A percentile compares a stretch with the other conserved stretches of the same genome.
phyloP scores from a whole-genome alignment of 2,797 vertebrate genomes.

The Corythornis leucogaster region DNA sequence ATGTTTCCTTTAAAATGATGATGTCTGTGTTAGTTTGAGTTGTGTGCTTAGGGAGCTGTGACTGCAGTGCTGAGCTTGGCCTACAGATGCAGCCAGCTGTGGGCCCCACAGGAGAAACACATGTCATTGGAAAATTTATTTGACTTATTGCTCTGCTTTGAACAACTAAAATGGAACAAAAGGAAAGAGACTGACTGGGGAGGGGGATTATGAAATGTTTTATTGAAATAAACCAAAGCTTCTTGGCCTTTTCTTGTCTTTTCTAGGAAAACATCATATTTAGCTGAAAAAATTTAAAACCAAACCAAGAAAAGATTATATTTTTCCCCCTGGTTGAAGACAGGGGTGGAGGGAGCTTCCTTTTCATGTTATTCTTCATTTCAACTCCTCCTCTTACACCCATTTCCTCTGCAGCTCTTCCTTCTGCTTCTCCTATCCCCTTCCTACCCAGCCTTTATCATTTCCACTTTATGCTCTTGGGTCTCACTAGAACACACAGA shows the following conservation, averaged over 20 bases:
- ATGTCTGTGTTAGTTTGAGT: background rate
- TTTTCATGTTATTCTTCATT: background rate
- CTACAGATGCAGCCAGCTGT: slow-evolving; percentile 1
- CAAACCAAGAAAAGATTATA: background rate
- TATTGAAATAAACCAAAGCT: background rate
- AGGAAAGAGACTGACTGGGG: background rate
- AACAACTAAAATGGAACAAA: background rate
- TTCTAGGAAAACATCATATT: background rate
- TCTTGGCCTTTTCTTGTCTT: background rate
- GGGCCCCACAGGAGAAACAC: background rate
- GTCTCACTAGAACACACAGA: fast-evolving
- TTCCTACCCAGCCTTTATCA: background rate
- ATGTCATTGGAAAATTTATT: background rate
- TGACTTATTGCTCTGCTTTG: background rate
- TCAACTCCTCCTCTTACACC: background rate
- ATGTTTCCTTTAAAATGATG: background rate
- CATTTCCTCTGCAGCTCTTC: background rate
- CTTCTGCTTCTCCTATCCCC: background rate
- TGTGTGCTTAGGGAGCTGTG: background rate
- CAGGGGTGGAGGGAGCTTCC: background rate
- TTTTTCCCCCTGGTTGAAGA: background rate
- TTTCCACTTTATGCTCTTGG: background rate
- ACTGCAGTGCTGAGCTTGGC: background rate
- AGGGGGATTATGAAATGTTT: background rate
- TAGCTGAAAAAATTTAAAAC: background rate